Conservation (phyloP, 2,888 invertebrate species). For the Eupithecia insigniata region DNA sequence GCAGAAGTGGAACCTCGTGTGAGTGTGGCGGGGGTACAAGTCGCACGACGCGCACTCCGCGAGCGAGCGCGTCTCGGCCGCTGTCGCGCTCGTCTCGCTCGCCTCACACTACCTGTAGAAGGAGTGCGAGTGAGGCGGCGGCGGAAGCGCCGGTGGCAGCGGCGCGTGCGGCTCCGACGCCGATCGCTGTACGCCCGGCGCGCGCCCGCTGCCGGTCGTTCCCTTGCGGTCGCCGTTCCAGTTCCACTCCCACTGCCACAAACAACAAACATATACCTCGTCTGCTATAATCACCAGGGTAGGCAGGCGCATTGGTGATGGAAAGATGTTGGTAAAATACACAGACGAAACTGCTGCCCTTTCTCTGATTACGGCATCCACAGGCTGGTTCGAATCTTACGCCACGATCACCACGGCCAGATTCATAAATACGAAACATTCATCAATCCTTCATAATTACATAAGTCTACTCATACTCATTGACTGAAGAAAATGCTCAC, state of each 20-base stretch:
- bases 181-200: constrained; percentile 84
- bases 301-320: no score
- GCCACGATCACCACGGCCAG: background rate
- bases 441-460: no score
- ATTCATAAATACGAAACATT: background rate
- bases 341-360: background rate
- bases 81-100: constrained; percentile 79
- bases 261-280: constrained; percentile 15
- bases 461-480: background rate
- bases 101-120: constrained; percentile 83
- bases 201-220: constrained; percentile 63
- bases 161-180: constrained; percentile 86
- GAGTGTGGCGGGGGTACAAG: constrained; percentile 64
- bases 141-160: constrained; percentile 76
- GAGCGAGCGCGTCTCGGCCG: constrained; percentile 79
- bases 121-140: constrained; percentile 82
- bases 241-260: constrained; percentile 74
- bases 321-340: no score
- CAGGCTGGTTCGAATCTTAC: background rate
- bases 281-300: no score
- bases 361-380: background rate
- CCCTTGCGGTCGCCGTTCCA: constrained; percentile 64
- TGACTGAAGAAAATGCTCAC: constrained; percentile 46
- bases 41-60: constrained; percentile 79
- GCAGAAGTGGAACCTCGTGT: constrained; percentile 77